Base-by-base conservation (phyloP, 2,113 vertebrate species). In the Anoplopoma fimbria region DNA sequence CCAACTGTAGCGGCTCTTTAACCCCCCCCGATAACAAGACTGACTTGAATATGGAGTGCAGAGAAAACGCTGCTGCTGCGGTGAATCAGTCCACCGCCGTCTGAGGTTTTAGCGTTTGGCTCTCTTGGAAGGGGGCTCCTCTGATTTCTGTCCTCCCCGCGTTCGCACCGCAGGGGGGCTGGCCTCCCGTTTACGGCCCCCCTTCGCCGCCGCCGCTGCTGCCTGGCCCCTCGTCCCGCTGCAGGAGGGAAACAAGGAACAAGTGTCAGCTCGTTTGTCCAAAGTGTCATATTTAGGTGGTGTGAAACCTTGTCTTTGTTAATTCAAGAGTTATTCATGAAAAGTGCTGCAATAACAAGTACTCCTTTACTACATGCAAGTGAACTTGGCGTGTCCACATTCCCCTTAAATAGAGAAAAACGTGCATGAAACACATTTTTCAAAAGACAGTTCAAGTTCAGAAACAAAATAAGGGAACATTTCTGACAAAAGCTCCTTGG, bases 61-160 rank as follows among this genome's bases (percentile, higher is more conserved):
- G 65, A 49, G 58, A 83, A 74, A 85, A 79, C 67, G 62, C 74
- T 25, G 51, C 74, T 25, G 51, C 72, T 31, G 70, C 81, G 77
- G 84, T 21, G 36, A 73, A 86, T 33, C 33, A 34, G 36, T 84
- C 78, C 63, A 47, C 42, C 19, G 34, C 79, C 49, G 67, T 75
- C 33, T 76, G 57, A 84, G 42, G 51, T 72, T 92, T 95, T 95
- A 97, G 91, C 97, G 97, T 76, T 98, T 99, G 13, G 94, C 80
- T 90, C 96, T 96, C 87, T 98, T 99, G 15, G 84, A 38, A 0
- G 96, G 94, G 0, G 84, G 90, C 71, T 99, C 97, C 51, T 98
- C 97, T 57, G 93, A 77, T 87, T 96, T 97, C 91, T 95, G 97
- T 85, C 95, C 96, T 71, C 96, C 96, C 70, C 97, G 95, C 1